A percentile compares a stretch with the other conserved stretches of the same genome.
phyloP scores from a whole-genome alignment of 2,888 invertebrate species.

The Calameuta filiformis region DNA sequence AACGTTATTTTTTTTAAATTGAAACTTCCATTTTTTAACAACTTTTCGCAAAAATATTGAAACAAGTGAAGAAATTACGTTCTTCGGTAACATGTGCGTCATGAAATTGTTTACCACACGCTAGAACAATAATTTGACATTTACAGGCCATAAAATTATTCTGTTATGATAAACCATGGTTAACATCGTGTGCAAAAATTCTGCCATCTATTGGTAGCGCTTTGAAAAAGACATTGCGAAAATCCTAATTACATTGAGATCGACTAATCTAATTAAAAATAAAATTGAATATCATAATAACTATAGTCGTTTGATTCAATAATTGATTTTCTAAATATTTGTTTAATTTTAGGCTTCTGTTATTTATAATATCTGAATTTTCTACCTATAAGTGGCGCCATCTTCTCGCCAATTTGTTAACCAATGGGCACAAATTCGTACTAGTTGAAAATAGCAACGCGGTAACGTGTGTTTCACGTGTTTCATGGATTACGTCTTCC shows the following conservation, averaged over 20 bases:
- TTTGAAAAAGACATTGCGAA: not conserved
- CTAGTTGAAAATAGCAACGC: not conserved
- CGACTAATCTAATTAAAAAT: not conserved
- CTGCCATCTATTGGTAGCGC: not conserved
- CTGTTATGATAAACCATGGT: not conserved
- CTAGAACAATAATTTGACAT: not conserved
- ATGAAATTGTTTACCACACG: not conserved
- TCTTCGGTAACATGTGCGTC: not conserved
- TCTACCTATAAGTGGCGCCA: not conserved
- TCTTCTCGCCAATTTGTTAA: not conserved
- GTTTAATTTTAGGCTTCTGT: not conserved
- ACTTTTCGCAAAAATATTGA: not conserved
- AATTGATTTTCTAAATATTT: not conserved
- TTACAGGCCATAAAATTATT: not conserved
- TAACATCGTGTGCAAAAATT: not conserved
- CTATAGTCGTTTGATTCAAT: not conserved
- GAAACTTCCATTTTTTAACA: not conserved
- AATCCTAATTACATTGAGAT: not conserved
- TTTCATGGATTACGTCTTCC: constrained; percentile 9
- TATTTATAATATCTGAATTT: not conserved
- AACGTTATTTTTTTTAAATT: not conserved
- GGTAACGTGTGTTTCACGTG: not conserved
- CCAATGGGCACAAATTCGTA: not conserved
- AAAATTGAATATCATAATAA: not conserved
- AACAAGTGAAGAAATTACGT: not conserved